Base-by-base conservation (phyloP, 2,888 invertebrate genomes). In the Drosophila niveifrons region DNA sequence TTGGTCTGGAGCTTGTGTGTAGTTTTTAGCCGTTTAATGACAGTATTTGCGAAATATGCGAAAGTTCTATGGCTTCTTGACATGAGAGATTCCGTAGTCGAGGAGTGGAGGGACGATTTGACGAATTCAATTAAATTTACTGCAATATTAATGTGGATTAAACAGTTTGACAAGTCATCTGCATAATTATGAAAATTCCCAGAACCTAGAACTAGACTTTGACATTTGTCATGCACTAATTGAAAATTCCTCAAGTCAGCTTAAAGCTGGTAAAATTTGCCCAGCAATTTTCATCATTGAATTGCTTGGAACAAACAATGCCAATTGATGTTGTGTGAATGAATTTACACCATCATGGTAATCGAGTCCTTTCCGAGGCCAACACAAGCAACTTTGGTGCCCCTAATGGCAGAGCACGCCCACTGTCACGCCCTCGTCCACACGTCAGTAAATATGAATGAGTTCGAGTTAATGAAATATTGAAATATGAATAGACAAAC, bases 101-200 rank as follows among this genome's bases (percentile, higher is more conserved):
- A 18, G 29, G 57, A 15, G 31, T 28, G 11, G 13, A 17, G n/a
- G 2, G 34, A 13, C 10, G 10, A 17, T 10, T 9, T 29, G 39
- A 39, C 13, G 28, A 23, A 58, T 84, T 78, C 84, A 81, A 84
- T 81, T 78, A 72, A 81, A 74, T 87, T 58, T 67, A 66, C 52
- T 74, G 74, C 82, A 48, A 76, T 69, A 58, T 76, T 62, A 66
- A 73, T 76, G 72, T 79, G 65, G 75, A 84, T 78, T 74, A 78
- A 62, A 57, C 65, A 23, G 64, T 81, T 75, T 86, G 72, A 67
- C 82, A 80, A 79, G 75, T 75, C 65, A 67, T 82, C 64, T 69
- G 88, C 80, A 82, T 85, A 88, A 79, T 85, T 78, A 69, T 78
- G 69, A 70, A 79, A 80, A 86, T 86, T 86, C 80, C 64, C 31